Base-by-base conservation (phyloP, 2,888 invertebrate species). In the Catocala nupta region DNA sequence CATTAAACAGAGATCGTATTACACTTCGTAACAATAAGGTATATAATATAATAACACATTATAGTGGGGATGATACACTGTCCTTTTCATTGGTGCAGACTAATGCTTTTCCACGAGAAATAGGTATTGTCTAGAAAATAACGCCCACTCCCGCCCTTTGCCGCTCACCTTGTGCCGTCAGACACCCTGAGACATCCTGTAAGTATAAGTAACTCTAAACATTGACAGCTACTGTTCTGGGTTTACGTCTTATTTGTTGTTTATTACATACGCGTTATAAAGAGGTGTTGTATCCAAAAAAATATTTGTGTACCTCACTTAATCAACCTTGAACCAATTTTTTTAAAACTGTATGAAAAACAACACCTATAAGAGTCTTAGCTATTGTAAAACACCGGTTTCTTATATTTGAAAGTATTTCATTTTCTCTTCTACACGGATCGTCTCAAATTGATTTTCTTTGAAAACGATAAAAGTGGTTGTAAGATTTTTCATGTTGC, bases 111-210 rank as follows among this genome's bases (percentile, higher is more conserved):
- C 13, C 16, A 33, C 50, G 16, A 50, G 49, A 49, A 43, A 25
- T 36, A 52, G 34, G 39, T 55, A 61, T 59, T 68, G 58, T 61
- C 61, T 59, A 47, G 51, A 51, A 47, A 39, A 45, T 42, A 34
- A 8, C 36, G 11, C 10, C 44, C 45, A 47, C 33, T n/a, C 16
- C 10, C 34, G 45, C 63, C 50, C 25, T 44, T 53, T 33, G 34
- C 11, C 50, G 45, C 39, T 51, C 60, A 53, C 47, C 52, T 56
- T 62, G n/a, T 52, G 36, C 39, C 54, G 33, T 59, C 53, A 13
- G 39, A 47, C 55, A 51, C 16, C 34, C 13, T 47, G 10, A 13
- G 11, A 55, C 34, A 12, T 12, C 10, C 33, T 48, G 48, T 48
- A 47, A 7, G 12, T 45, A 45, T 43, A 13, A 9, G 13, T 56